Conservation (phyloP, 2,888 invertebrate species). For the Kryphioiulus occultus region DNA sequence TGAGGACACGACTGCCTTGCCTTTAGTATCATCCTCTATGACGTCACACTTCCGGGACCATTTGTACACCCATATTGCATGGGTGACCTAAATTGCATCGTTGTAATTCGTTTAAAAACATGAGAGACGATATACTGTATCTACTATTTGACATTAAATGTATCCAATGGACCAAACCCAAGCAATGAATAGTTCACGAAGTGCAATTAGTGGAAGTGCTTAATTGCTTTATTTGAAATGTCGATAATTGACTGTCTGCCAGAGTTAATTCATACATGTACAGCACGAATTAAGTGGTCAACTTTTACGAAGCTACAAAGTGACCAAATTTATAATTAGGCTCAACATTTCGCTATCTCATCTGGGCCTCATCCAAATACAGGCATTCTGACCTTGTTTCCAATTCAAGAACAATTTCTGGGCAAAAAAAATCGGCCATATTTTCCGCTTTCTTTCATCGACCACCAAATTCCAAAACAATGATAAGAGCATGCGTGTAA, state of each 20-base stretch:
- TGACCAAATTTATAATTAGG: neutral
- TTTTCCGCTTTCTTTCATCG: conserved; percentile 32
- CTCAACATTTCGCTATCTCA: neutral
- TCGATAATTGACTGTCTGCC: neutral
- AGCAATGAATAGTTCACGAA: neutral
- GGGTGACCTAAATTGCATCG: no score
- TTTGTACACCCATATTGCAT: neutral
- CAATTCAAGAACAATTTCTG: neutral
- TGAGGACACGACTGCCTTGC: neutral
- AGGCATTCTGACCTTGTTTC: neutral
- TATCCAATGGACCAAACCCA: neutral
- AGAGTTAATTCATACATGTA: neutral
- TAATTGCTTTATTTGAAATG: neutral
- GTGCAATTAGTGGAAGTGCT: neutral
- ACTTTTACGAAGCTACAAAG: neutral
- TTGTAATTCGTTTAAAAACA: neutral
- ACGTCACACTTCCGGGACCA: neutral
- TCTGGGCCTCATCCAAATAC: neutral
- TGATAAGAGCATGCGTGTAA: conserved; percentile 33
- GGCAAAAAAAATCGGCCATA: neutral
- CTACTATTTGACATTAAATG: neutral
- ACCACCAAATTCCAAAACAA: neutral
- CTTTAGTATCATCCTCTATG: neutral
- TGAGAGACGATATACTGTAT: neutral
- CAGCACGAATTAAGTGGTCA: neutral